A percentile compares a stretch with the other conserved stretches of the same genome.
Evolutionary conservation across 2,797 vertebrate genomes (phyloP).

Genomic region (Serranus cabrilla): DNA sequence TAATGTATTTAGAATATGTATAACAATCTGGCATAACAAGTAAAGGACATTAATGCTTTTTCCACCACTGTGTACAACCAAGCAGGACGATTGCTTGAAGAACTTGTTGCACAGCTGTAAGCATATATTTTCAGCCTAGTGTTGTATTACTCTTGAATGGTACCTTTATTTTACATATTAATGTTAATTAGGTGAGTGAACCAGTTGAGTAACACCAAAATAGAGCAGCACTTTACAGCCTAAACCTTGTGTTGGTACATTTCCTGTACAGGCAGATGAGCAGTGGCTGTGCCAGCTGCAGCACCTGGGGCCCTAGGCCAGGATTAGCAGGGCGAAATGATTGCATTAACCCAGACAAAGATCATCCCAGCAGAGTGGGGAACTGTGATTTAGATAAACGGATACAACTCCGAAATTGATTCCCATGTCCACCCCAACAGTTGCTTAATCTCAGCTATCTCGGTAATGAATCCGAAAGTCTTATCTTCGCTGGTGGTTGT

Average conservation of each 20-base stretch:
- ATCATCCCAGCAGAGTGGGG: constrained; percentile 38
- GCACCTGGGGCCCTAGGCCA: constrained; percentile 29
- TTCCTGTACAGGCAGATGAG: constrained; percentile 8
- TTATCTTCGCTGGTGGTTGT: constrained; percentile 21
- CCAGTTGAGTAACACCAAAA: background rate
- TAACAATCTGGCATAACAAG: too few relatives aligned
- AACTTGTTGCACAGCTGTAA: too few relatives aligned
- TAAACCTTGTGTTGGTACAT: background rate
- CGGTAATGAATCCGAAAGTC: constrained; percentile 30
- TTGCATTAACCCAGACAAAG: constrained; percentile 64
- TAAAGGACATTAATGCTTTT: too few relatives aligned
- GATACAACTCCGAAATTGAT: constrained; percentile 53
- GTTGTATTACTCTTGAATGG: background rate
- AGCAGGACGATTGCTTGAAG: too few relatives aligned
- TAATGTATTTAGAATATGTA: too few relatives aligned
- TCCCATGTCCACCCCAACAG: constrained; percentile 31
- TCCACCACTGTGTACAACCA: too few relatives aligned
- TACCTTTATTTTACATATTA: background rate
- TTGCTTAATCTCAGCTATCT: constrained; percentile 44
- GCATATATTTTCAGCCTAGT: background rate
- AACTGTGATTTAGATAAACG: constrained; percentile 54
- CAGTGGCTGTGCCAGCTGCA: constrained; percentile 14
- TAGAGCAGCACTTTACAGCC: background rate
- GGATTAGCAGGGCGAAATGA: constrained; percentile 69
- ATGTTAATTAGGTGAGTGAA: background rate